Evolutionary conservation across 2,113 vertebrate genomes (phyloP), one percentile per base, ranked within the genome.

Genomic region (Dendrocopos noguchii): DNA sequence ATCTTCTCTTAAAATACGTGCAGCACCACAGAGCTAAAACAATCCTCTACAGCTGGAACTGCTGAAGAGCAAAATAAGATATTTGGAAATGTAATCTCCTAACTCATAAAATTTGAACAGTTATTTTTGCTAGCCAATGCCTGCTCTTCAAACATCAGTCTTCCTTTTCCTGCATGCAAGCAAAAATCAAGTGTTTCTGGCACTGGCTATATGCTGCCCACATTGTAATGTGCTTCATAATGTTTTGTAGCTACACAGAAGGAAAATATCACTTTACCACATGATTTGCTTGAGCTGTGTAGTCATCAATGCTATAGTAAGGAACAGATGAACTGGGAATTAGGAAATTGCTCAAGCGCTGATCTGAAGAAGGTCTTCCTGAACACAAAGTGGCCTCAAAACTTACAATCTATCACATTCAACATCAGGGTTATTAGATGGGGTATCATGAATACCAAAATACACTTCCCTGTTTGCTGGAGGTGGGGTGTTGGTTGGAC

Each of bases 321-420:
- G 80, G 66, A 92, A 70, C 57, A 90, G 93, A 84, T 84, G 80
- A 85, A 52, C 18, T 27, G 39, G 87, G 57, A 83, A 67, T 70
- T 71, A 65, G 52, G 59, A 91, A 80, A 80, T 80, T 46, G 34
- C 65, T 88, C 36, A 55, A 90, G 84, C 0, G 0, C 6, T 61
- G 87, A 68, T 0, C 6, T 61, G 87, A 68, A 80, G 64, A 83
- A 42, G 27, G n/a, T 84, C 66, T 66, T 79, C 34, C 42, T 80
- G 87, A 65, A 34, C 19, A 44, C 59, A 60, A 36, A 39, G 12
- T 33, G 60, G 52, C 55, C 6, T 10, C 39, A 59, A 56, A 82
- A 67, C 10, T 96, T 94, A 98, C 29, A 98, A 96, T 95, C 98
- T 96, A 52, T 97, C 98, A 66, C 98, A 98, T 92, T 98, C 97